Conservation (phyloP, 2,797 vertebrate species). For the Iguana delicatissima region DNA sequence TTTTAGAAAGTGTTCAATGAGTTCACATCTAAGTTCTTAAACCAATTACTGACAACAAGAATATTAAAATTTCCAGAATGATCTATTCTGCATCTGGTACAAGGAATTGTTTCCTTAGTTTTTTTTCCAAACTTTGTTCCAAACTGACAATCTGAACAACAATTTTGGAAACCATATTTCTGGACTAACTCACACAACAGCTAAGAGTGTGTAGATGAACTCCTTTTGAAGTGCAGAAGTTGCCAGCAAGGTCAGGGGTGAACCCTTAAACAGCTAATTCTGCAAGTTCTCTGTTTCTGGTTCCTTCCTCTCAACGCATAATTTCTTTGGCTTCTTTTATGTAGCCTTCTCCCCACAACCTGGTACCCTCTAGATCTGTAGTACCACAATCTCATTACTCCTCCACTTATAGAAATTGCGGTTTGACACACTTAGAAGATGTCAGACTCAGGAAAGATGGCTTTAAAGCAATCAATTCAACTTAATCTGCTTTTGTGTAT, state of each 20-base stretch:
- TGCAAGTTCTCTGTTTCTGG: background rate
- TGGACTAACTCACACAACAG: background rate
- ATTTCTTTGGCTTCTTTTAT: background rate
- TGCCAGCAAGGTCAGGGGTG: background rate
- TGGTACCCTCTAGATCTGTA: background rate
- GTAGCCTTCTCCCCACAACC: too few species aligned
- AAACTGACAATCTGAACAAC: background rate
- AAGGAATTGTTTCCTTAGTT: background rate
- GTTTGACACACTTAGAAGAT: background rate
- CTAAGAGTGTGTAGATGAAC: background rate
- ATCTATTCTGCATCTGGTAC: background rate
- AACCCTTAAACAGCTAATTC: too few species aligned
- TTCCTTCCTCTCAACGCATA: background rate
- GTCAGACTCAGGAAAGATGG: background rate
- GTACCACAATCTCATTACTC: background rate
- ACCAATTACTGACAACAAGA: conserved; percentile 11
- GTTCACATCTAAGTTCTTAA: background rate
- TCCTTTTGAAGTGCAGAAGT: background rate
- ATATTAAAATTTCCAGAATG: background rate
- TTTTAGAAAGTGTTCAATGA: conserved; percentile 34
- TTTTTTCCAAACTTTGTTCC: background rate
- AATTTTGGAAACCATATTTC: background rate
- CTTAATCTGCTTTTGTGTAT: too few species aligned
- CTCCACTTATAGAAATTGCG: background rate
- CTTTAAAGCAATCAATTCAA: too few species aligned